Base-by-base conservation (phyloP, 2,797 vertebrate genomes). In the Liasis olivaceus region DNA sequence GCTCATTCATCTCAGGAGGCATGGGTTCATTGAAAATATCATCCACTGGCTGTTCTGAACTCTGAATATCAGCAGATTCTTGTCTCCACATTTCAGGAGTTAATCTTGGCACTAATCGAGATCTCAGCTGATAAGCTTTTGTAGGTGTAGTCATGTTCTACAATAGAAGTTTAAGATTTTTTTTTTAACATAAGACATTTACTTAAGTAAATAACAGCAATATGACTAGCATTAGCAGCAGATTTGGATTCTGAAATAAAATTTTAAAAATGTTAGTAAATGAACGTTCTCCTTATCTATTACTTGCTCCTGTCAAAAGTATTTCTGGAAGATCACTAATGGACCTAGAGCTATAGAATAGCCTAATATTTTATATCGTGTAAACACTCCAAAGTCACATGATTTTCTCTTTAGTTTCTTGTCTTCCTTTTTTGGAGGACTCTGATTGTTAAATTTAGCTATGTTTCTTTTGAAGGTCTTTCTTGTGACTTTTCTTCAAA, bases 61-160 rank as follows among this genome's bases (percentile, higher is more conserved):
- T 92, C 11, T 94, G 95, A 28, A 95, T 97, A 1, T 96, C 97
- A 90, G 97, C 51, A n/a, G 89, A 95, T 5, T 93, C 69, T 81
- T 92, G 93, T 28, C 56, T 36, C 20, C 95, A 93, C 0, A 24
- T 9, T 51, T 99, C 98, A 0, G 99, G 98, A 94, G 98, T 99
- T 42, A 98, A 95, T 51, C 98, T 98, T 0, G 98, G 97, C 91
- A 98, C 95, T 0, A 98, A 8, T 31, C 98, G 98, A 90, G 98
- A 98, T 20, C 98, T 97, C 89, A 99, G 97, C 94, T 98, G 98
- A 96, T 98, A 99, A 0, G 97, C 95, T 97, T 98, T 99, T 28
- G 98, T 99, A 88, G 99, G 99, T 0, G 99, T 99, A 20, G 98
- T 98, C 95, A 99, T 98, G 94, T 96, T 99, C 99, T 99, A 96